Evolutionary conservation across 1,140 invertebrate species (phyloP).

Genomic region (Mizuhopecten yessoensis): DNA sequence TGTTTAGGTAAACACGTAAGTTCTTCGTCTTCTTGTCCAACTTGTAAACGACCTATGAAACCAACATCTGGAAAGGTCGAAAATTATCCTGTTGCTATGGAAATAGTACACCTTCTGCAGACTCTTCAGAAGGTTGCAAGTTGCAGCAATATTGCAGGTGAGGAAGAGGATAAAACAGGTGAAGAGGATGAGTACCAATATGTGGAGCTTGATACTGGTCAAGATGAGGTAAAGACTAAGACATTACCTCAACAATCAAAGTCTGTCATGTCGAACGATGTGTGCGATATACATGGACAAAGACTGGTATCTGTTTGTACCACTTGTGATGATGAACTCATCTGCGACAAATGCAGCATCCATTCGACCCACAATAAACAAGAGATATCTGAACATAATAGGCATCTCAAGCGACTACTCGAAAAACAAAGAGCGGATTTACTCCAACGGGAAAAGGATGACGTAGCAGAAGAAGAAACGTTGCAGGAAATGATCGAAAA

Average conservation of each 20-base stretch:
- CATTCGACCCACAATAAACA: not conserved
- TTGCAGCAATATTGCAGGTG: not conserved
- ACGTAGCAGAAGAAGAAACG: not conserved
- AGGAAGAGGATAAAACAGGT: not conserved
- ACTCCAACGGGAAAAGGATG: not conserved
- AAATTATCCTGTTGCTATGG: not conserved
- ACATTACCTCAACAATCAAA: not conserved
- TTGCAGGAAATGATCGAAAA: not conserved
- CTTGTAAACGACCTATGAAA: not conserved
- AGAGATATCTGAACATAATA: not conserved
- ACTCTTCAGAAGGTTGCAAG: not conserved
- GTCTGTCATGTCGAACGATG: not conserved
- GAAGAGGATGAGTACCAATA: not conserved
- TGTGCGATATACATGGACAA: not conserved
- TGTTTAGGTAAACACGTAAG: not conserved
- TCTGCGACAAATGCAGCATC: not conserved
- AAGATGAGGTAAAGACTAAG: too few species aligned
- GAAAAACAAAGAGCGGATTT: not conserved
- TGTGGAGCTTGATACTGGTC: too few species aligned
- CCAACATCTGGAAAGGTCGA: not conserved
- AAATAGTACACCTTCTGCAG: not conserved
- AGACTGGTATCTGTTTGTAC: not conserved
- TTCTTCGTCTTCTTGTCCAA: not conserved
- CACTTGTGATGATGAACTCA: not conserved
- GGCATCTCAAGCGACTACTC: not conserved